These are phyloP conservation scores for Syngnathus floridae DNA, from an alignment of 2,113 vertebrate genomes.

Conservation along the genomic window DNA sequence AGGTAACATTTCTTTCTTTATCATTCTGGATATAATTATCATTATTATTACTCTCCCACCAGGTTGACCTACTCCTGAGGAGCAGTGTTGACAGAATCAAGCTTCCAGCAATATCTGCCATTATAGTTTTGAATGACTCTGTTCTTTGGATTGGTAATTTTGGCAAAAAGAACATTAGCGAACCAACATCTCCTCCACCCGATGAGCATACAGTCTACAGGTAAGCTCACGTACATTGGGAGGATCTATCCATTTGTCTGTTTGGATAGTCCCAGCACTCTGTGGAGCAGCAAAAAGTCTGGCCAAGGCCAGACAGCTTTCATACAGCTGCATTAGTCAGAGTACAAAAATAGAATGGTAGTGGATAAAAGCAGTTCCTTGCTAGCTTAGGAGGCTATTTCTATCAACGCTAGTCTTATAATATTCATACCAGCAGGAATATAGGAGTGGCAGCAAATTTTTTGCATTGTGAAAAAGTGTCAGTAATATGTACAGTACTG, in stretches of 20 bases:
- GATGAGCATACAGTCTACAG: slow-evolving; percentile 87
- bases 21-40: neutral
- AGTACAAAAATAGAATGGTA: no score
- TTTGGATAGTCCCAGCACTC: neutral
- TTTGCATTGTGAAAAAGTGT: no score
- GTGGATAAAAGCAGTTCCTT: no score
- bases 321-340: no score
- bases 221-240: slow-evolving; percentile 71
- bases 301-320: no score
- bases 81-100: slow-evolving; percentile 64
- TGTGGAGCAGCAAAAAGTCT: no score
- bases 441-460: no score
- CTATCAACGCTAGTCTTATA: no score
- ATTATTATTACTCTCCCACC: neutral
- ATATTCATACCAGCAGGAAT: no score
- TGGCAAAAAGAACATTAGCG: slow-evolving; percentile 79
- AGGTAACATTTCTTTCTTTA: slow-evolving; percentile 62
- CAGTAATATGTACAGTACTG: neutral
- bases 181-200: slow-evolving; percentile 72
- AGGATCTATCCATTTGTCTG: neutral
- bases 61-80: slow-evolving; percentile 80
- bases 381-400: no score
- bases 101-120: slow-evolving; percentile 80
- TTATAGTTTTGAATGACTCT: slow-evolving; percentile 82
- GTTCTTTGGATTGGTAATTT: slow-evolving; percentile 91